phyloP scores from a whole-genome alignment of 2,113 vertebrate genomes.

The Catharus fuscescens region DNA sequence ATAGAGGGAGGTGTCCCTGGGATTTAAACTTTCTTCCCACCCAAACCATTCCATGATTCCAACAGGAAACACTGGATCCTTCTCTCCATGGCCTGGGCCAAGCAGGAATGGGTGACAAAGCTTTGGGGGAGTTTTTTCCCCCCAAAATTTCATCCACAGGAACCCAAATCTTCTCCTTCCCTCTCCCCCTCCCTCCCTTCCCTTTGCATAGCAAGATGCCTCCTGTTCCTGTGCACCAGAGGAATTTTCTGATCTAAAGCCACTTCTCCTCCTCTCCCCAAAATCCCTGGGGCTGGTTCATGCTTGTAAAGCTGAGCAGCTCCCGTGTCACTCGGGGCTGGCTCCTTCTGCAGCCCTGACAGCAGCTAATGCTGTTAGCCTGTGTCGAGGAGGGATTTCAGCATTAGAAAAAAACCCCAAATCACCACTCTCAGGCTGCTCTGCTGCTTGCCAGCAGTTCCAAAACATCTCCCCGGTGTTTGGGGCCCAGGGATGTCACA shows the following conservation, averaged over 20 bases:
- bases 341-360: constrained; percentile 32
- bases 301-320: background rate
- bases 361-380: constrained; percentile 51
- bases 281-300: background rate
- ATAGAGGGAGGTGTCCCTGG: background rate
- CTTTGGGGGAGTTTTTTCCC: accelerated
- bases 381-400: constrained; percentile 10
- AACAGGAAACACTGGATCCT: accelerated
- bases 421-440: background rate
- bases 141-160: accelerated
- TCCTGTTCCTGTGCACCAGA: background rate
- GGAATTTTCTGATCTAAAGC: background rate
- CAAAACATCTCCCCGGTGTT: accelerated
- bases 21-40: background rate
- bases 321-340: background rate
- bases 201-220: accelerated
- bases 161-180: background rate
- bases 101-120: accelerated
- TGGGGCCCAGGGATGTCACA: accelerated
- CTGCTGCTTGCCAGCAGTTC: accelerated
- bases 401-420: background rate
- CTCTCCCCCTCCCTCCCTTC: background rate
- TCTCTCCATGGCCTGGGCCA: accelerated
- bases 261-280: background rate
- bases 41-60: background rate